Percentiles rank a stretch among this genome's conserved stretches.
phyloP scores from a whole-genome alignment of 2,113 vertebrate genomes.

The Raja brachyura region DNA sequence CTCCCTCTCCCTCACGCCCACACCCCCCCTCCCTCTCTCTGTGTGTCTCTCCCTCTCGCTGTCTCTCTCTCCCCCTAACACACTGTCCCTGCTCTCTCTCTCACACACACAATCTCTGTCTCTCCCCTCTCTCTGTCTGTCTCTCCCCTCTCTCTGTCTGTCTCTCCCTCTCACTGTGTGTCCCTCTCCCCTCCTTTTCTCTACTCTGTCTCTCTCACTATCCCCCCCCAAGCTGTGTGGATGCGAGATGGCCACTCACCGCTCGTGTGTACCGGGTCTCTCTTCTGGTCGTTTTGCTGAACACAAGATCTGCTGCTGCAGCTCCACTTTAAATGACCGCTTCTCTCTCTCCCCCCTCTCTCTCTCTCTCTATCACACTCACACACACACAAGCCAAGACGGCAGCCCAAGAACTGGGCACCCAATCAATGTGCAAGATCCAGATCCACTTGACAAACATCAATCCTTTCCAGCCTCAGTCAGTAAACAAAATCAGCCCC shows the following conservation, averaged over 20 bases:
- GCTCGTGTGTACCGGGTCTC: neutral
- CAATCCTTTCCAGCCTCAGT: neutral
- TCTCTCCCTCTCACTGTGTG: neutral
- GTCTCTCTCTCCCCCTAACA: too few species aligned
- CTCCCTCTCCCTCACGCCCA: too few species aligned
- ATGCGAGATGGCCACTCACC: neutral
- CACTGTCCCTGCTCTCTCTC: too few species aligned
- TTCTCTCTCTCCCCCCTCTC: neutral
- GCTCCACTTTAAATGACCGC: neutral
- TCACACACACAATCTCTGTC: too few species aligned
- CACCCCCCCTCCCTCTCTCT: too few species aligned
- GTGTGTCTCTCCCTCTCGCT: too few species aligned
- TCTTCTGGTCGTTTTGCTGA: neutral
- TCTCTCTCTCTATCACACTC: neutral
- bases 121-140: too few species aligned
- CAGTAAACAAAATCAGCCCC: neutral
- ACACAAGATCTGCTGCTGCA: neutral
- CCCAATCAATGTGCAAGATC: neutral
- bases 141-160: too few species aligned
- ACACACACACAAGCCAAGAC: conserved; percentile 7
- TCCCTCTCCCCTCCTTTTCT: neutral
- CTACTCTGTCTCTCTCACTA: neutral
- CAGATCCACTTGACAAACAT: neutral
- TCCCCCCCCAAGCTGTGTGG: neutral
- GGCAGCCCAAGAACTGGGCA: conserved; percentile 7